Conservation (phyloP, 2,797 vertebrate genomes). For the Nannoperca australis region DNA sequence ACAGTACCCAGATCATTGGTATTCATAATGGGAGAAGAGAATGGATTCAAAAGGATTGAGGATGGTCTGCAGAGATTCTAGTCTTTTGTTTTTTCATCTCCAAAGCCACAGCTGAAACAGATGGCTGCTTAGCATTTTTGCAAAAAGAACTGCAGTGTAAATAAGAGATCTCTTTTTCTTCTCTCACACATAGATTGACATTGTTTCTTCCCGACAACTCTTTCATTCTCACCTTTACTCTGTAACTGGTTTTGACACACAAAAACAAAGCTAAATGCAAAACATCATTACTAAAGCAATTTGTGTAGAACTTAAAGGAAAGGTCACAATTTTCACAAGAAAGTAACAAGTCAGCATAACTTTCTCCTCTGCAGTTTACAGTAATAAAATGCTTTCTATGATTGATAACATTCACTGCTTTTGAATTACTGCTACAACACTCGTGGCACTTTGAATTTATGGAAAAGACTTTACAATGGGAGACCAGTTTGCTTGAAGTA, state of each 20-base stretch:
- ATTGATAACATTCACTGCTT: conserved; percentile 65
- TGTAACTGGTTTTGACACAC: background rate
- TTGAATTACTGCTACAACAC: conserved; percentile 26
- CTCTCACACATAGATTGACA: background rate
- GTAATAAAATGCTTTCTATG: conserved; percentile 35
- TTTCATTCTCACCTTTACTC: background rate
- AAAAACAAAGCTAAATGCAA: background rate
- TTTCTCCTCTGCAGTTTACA: background rate
- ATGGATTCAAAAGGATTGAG: background rate
- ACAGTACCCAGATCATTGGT: background rate
- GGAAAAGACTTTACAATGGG: conserved; percentile 68
- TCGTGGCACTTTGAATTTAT: conserved; percentile 74
- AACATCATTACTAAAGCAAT: background rate
- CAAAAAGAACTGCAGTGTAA: background rate
- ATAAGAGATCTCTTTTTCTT: background rate
- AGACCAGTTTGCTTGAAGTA: conserved; percentile 31
- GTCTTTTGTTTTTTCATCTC: background rate
- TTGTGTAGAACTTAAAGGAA: background rate
- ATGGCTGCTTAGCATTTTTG: background rate
- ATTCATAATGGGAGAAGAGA: background rate
- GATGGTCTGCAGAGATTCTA: background rate
- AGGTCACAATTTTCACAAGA: background rate
- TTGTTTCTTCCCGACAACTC: background rate
- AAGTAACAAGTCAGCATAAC: background rate
- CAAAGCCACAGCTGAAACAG: background rate